These are phyloP conservation scores for Lates calcarifer DNA, from an alignment of 2,113 vertebrate species.

Conservation along the genomic window DNA sequence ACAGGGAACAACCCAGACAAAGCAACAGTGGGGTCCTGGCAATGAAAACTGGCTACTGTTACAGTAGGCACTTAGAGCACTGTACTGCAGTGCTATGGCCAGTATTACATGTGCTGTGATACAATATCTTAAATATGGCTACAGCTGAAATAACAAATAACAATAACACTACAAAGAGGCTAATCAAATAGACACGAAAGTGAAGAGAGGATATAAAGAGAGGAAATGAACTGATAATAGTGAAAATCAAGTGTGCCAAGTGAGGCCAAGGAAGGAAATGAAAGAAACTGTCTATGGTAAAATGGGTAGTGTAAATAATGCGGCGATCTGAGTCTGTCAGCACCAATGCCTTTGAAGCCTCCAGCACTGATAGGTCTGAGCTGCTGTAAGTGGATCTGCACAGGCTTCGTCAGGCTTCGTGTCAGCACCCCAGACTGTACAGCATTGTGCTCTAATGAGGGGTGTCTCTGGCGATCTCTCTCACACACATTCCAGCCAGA, in stretches of 20 bases:
- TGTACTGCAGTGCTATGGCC: not conserved
- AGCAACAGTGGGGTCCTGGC: not conserved
- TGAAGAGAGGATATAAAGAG: too few relatives aligned
- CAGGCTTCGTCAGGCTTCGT: constrained; percentile 66
- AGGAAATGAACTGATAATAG: not conserved
- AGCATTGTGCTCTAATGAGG: constrained; percentile 84
- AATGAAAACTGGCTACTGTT: not conserved
- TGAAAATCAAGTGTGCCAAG: not conserved
- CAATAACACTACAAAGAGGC: not conserved
- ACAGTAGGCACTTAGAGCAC: not conserved
- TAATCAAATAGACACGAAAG: too few relatives aligned
- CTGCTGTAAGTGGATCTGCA: constrained; percentile 77
- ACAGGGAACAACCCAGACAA: not conserved
- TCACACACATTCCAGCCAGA: constrained; percentile 78
- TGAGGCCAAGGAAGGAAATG: not conserved
- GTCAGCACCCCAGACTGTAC: constrained; percentile 80
- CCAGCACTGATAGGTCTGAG: constrained; percentile 32
- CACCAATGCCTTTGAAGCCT: not conserved
- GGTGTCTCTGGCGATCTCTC: constrained; percentile 71
- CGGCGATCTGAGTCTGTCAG: not conserved
- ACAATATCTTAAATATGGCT: constrained; percentile 8
- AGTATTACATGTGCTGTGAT: constrained; percentile 2
- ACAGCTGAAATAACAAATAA: not conserved
- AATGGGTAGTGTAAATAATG: not conserved
- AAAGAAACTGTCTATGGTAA: not conserved